A percentile compares a stretch with the other conserved stretches of the same genome.
These are phyloP conservation scores for Pica pica DNA, from an alignment of 2,113 vertebrate species.

Conservation along the genomic window DNA sequence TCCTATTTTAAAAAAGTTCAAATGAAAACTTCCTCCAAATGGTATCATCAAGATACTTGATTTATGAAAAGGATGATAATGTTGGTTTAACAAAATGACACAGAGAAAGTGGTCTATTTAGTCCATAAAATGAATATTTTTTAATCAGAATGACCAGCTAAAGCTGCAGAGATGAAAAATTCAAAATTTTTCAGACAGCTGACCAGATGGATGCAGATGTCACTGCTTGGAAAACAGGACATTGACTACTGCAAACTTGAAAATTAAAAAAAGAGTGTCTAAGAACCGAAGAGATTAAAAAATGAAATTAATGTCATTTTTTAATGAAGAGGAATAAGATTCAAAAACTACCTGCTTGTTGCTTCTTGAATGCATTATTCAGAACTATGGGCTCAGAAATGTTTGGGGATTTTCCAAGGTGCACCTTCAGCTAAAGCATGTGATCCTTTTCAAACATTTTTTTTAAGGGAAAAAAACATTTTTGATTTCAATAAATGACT, in stretches of 20 bases:
- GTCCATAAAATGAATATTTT: background rate
- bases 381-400: background rate
- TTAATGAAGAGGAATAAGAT: background rate
- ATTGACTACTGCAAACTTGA: background rate
- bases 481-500: rapidly evolving
- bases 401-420: background rate
- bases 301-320: rapidly evolving
- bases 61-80: background rate
- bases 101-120: rapidly evolving
- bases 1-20: background rate
- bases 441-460: background rate
- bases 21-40: background rate
- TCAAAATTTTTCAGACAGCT: background rate
- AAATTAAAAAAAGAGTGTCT: background rate
- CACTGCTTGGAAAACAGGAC: background rate
- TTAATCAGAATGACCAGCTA: background rate
- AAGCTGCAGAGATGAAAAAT: background rate
- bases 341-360: background rate
- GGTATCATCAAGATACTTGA: background rate
- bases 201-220: background rate
- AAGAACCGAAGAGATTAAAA: background rate
- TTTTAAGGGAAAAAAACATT: background rate
- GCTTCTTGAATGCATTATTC: background rate
- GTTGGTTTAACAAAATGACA: background rate
- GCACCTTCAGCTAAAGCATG: background rate